These are phyloP conservation scores for Oncorhynchus tshawytscha DNA, from an alignment of 2,113 vertebrate genomes.

Conservation along the genomic window DNA sequence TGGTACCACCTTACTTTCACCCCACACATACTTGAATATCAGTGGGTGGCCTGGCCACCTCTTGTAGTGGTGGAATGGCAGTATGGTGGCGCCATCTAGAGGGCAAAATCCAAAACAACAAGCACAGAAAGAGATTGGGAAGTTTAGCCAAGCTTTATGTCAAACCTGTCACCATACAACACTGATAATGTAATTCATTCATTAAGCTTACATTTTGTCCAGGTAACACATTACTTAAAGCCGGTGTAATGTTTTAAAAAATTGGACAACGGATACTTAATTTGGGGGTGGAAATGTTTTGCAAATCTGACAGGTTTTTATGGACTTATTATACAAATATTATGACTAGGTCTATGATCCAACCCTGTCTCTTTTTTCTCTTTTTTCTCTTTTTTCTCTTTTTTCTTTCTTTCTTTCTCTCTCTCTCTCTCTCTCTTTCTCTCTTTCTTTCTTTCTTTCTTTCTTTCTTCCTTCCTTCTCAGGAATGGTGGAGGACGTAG, in stretches of 20 bases:
- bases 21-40: not conserved
- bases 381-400: not conserved
- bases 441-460: not conserved
- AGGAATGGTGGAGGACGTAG: constrained; percentile 96
- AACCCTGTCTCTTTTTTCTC: not conserved
- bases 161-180: not conserved
- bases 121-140: not conserved
- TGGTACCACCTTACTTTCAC: no score
- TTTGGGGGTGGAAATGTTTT: no score
- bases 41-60: not conserved
- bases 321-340: no score
- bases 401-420: no score
- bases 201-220: no score
- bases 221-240: no score
- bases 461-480: not conserved
- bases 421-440: no score
- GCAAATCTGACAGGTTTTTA: no score
- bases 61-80: not conserved
- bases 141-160: no score
- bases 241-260: no score
- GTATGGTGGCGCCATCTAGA: constrained; percentile 39
- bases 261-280: no score
- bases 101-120: constrained; percentile 18
- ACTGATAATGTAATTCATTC: not conserved
- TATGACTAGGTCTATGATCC: no score